Evolutionary conservation across 35 echinoderm and acorn worm species (phyloP).

Genomic region (Amphiura filiformis): DNA sequence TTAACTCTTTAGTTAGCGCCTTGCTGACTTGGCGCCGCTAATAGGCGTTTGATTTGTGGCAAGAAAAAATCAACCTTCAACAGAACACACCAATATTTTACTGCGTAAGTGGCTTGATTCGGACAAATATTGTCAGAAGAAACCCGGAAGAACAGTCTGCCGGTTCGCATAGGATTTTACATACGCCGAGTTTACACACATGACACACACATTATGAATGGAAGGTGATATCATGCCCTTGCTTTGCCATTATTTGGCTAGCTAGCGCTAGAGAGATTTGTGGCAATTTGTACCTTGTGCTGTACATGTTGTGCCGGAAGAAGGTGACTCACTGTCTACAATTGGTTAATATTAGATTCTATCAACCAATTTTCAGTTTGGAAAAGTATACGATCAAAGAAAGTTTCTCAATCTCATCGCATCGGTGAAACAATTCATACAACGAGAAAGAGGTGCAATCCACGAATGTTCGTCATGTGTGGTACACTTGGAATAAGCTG

Average conservation of each 20-base stretch:
- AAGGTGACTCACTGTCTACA: slow-evolving; percentile 13
- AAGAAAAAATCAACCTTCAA: not conserved
- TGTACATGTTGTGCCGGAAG: slow-evolving; percentile 8
- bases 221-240: not conserved
- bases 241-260: not conserved
- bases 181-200: not conserved
- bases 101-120: not conserved
- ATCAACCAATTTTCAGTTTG: not conserved
- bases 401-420: no score
- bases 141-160: not conserved
- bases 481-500: not conserved
- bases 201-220: not conserved
- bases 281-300: not conserved
- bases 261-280: slow-evolving; percentile 3
- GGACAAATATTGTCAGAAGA: not conserved
- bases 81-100: not conserved
- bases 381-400: no score
- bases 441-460: no score
- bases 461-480: not conserved
- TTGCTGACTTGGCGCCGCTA: not conserved
- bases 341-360: not conserved
- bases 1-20: not conserved
- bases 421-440: no score
- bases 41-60: not conserved
- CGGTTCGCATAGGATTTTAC: not conserved